Conservation (phyloP, 2,888 invertebrate species). For the Ophion costatus region DNA sequence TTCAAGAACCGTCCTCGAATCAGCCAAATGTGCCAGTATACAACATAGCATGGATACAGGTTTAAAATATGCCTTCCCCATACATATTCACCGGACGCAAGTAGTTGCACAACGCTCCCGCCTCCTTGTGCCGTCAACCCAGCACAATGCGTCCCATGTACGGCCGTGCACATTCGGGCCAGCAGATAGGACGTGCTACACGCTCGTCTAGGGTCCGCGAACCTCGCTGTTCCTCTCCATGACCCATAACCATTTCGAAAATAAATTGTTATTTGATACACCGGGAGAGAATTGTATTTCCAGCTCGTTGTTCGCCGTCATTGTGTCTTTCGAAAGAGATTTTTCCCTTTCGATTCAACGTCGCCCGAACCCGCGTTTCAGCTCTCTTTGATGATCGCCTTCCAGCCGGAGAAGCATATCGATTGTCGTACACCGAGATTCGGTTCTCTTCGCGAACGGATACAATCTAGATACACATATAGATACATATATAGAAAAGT, state of each 20-base stretch:
- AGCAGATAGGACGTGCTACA: conserved; percentile 28
- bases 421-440: conserved; percentile 50
- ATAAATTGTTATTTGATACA: conserved; percentile 83
- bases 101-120: conserved; percentile 44
- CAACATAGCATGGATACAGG: not conserved
- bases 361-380: conserved; percentile 22
- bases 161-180: conserved; percentile 11
- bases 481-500: not conserved
- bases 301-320: conserved; percentile 60
- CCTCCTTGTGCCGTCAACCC: conserved; percentile 48
- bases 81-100: conserved; percentile 61
- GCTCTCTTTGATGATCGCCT: conserved; percentile 52
- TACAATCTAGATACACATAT: not conserved
- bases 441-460: conserved; percentile 9
- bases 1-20: not conserved
- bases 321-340: conserved; percentile 57
- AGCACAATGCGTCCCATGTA: conserved; percentile 57
- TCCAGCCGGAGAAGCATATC: conserved; percentile 49
- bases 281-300: conserved; percentile 81
- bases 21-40: not conserved
- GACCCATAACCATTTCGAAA: conserved; percentile 64
- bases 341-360: conserved; percentile 22
- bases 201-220: conserved; percentile 12
- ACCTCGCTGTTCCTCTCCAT: conserved; percentile 31
- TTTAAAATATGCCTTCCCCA: not conserved